These are phyloP conservation scores for Sus cebifrons DNA, from an alignment of 2,797 vertebrate species.

Conservation along the genomic window DNA sequence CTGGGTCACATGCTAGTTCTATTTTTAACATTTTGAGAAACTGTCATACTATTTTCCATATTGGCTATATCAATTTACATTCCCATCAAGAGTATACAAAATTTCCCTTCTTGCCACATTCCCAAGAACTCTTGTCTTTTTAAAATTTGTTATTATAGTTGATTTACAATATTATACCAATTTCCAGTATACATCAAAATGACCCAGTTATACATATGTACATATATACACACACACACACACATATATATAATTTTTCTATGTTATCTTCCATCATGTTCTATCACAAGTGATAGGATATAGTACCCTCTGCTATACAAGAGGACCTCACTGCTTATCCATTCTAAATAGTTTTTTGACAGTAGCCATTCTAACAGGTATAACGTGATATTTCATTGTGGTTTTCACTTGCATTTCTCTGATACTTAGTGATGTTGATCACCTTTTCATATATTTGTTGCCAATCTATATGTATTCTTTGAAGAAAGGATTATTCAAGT, in stretches of 20 bases:
- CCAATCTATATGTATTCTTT: not conserved
- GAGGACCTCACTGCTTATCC: too few species aligned
- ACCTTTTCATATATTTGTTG: not conserved
- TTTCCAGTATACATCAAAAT: too few species aligned
- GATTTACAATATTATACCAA: too few species aligned
- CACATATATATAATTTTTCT: too few species aligned
- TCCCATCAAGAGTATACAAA: not conserved
- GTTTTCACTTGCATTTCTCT: slow-evolving; percentile 18
- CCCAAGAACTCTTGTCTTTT: not conserved
- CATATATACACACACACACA: too few species aligned
- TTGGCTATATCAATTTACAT: not conserved
- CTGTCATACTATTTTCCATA: not conserved
- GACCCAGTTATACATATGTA: too few species aligned
- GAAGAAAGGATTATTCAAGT: not conserved
- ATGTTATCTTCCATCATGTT: too few species aligned
- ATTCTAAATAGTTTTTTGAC: not conserved
- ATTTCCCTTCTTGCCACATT: not conserved
- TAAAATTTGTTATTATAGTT: too few species aligned
- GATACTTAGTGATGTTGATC: not conserved
- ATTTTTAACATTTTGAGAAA: slow-evolving; percentile 11
- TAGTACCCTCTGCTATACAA: too few species aligned
- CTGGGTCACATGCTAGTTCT: not conserved
- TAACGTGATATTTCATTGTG: not conserved
- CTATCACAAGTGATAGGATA: too few species aligned
- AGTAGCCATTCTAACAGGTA: not conserved